phyloP scores from a whole-genome alignment of 2,888 invertebrate species.

The Artemia sinica region DNA sequence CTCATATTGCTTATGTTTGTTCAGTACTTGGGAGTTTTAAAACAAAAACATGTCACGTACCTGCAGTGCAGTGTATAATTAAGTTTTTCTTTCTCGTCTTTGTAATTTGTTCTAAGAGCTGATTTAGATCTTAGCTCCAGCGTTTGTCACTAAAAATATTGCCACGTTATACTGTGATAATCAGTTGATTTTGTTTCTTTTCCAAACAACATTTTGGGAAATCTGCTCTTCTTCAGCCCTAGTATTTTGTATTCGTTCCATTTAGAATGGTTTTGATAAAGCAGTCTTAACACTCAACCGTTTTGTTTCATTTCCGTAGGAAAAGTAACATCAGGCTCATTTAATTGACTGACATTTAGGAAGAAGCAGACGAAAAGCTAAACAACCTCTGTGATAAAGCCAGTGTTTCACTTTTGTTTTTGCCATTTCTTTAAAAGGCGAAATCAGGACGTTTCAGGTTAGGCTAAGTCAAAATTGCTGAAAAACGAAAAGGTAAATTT shows the following conservation, averaged over 20 bases:
- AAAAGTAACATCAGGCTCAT: no score
- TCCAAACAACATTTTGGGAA: conserved; percentile 14
- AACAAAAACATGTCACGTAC: conserved; percentile 5
- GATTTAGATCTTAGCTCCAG: conserved; percentile 1
- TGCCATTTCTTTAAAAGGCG: no score
- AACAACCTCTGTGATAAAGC: no score
- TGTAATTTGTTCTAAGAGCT: conserved; percentile 10
- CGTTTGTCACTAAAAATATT: background rate
- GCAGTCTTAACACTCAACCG: conserved; percentile 5
- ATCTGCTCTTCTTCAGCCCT: conserved; percentile 13
- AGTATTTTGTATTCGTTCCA: conserved; percentile 9
- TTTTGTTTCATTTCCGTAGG: background rate
- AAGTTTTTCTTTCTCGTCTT: background rate
- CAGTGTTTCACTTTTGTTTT: no score
- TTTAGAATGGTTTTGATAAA: conserved; percentile 14
- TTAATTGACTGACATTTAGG: no score
- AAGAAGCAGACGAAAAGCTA: no score
- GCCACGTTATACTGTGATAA: conserved; percentile 15
- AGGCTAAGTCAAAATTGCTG: no score
- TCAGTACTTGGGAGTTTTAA: background rate
- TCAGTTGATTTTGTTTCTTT: background rate
- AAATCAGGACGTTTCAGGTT: no score
- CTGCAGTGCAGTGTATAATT: conserved; percentile 13
- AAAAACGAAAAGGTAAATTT: no score
- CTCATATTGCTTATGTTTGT: conserved; percentile 13